Percentiles rank a stretch among this genome's conserved stretches.
phyloP scores from a whole-genome alignment of 2,113 vertebrate species.

The Eurypyga helias region DNA sequence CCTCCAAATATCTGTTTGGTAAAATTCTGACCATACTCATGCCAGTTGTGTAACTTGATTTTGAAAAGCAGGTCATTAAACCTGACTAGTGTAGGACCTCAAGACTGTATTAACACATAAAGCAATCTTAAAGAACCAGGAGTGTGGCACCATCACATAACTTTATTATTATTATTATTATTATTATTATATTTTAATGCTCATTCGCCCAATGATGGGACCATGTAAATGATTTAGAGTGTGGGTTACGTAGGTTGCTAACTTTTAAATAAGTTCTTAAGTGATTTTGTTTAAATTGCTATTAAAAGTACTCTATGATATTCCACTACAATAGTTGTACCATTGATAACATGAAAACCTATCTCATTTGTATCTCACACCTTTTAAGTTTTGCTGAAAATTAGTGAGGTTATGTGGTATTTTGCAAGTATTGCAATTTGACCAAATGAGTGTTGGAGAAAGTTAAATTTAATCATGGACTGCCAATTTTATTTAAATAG shows the following conservation, averaged over 20 bases:
- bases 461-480: not conserved
- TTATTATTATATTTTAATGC: not conserved
- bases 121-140: not conserved
- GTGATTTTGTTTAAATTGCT: not conserved
- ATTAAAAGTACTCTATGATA: not conserved
- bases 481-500: constrained; percentile 2
- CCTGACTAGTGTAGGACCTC: not conserved
- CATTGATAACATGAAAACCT: not conserved
- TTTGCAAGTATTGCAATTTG: not conserved
- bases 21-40: not conserved
- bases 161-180: not conserved
- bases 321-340: not conserved
- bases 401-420: not conserved
- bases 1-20: not conserved
- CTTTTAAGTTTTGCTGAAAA: not conserved
- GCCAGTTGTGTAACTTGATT: not conserved
- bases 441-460: not conserved
- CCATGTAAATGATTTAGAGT: not conserved
- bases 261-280: not conserved
- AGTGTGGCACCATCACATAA: not conserved
- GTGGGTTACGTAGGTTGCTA: not conserved
- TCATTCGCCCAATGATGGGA: not conserved
- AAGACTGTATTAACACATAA: not conserved
- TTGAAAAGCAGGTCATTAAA: not conserved
- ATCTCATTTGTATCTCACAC: not conserved